These are phyloP conservation scores for Elysia crispata DNA, from an alignment of 2,888 invertebrate species.

Conservation along the genomic window DNA sequence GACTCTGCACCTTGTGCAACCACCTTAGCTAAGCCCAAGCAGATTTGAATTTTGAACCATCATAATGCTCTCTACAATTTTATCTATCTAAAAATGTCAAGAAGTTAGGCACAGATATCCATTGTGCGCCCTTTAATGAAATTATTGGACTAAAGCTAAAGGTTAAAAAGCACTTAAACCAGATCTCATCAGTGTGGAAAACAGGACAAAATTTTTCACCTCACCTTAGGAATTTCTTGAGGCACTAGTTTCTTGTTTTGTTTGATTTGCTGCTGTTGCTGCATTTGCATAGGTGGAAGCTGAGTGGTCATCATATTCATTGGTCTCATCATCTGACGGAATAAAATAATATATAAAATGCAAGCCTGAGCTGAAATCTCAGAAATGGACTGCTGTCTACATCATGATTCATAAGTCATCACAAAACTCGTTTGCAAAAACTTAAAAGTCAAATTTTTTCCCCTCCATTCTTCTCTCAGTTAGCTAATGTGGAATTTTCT, in stretches of 20 bases:
- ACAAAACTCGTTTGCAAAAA: no score
- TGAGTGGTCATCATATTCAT: slow-evolving; percentile 46
- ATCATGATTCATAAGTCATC: not conserved
- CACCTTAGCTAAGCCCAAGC: no score
- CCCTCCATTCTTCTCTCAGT: no score
- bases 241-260: slow-evolving; percentile 71
- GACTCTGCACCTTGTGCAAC: no score
- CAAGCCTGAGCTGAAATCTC: not conserved
- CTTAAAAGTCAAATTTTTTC: no score
- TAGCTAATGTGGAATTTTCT: no score
- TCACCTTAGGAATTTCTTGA: slow-evolving; percentile 74
- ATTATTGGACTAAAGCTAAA: no score
- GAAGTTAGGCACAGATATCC: not conserved
- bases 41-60: no score
- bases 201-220: not conserved
- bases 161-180: not conserved
- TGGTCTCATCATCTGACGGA: slow-evolving; percentile 37
- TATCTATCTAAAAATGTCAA: no score
- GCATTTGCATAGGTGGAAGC: slow-evolving; percentile 51
- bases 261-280: slow-evolving; percentile 59
- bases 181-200: not conserved
- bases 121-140: not conserved
- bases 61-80: no score
- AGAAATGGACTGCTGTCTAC: no score
- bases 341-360: slow-evolving; percentile 13